Percentiles rank a stretch among this genome's conserved stretches.
phyloP scores from a whole-genome alignment of 2,113 vertebrate species.

The Xiphophorus couchianus region DNA sequence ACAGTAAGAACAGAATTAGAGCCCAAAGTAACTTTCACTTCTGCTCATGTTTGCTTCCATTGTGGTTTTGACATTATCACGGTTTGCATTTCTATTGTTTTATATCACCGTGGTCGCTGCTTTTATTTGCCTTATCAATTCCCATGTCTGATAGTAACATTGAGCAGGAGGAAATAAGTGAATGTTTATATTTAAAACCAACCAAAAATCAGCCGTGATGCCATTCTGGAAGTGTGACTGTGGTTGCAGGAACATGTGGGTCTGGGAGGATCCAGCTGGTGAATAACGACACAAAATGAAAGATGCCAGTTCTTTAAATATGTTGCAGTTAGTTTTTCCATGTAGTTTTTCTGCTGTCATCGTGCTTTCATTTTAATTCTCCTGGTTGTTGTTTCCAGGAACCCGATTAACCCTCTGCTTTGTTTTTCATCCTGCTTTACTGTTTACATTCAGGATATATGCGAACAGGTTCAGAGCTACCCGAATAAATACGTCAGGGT shows the following conservation, averaged over 20 bases:
- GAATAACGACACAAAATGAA: conserved; percentile 4
- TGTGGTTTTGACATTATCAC: background rate
- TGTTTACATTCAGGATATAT: conserved; percentile 79
- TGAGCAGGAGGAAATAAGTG: background rate
- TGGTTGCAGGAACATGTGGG: conserved; percentile 15
- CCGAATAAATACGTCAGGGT: conserved; percentile 82
- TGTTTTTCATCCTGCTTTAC: background rate
- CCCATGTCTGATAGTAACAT: background rate
- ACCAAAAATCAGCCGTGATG: background rate
- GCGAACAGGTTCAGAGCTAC: conserved; percentile 73
- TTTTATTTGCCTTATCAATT: too few relatives aligned
- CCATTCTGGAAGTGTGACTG: conserved; percentile 29
- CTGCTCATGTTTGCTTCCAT: background rate
- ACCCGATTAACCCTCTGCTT: background rate
- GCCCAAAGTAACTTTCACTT: conserved; percentile 27
- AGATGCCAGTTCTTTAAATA: conserved; percentile 1
- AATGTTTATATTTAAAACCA: background rate
- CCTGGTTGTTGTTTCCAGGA: background rate
- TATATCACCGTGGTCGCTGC: background rate
- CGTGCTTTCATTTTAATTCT: too few relatives aligned
- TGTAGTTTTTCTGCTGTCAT: background rate
- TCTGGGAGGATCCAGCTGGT: conserved; percentile 9
- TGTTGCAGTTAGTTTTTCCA: background rate
- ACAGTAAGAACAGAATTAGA: background rate
- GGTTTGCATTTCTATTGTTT: conserved; percentile 5